phyloP scores from a whole-genome alignment of 2,797 vertebrate genomes.

The Sparidentex hasta region DNA sequence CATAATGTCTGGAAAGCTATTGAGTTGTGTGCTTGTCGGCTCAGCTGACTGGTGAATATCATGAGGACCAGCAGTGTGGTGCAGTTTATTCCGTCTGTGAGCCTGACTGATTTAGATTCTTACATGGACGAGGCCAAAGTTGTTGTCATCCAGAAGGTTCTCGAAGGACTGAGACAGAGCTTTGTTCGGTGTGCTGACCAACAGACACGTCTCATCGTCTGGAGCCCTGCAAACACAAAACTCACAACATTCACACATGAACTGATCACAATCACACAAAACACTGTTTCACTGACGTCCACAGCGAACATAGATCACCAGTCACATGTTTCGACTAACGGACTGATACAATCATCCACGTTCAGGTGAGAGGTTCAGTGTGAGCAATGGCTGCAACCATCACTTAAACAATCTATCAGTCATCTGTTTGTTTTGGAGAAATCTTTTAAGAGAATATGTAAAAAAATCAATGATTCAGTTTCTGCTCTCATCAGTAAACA shows the following conservation, averaged over 20 bases:
- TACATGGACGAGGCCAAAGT: conserved; percentile 91
- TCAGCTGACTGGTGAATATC: too few relatives aligned
- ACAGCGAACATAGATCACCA: neutral
- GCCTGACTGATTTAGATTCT: conserved; percentile 47
- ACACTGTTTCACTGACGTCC: neutral
- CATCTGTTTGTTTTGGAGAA: too few relatives aligned
- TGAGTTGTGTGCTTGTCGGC: too few relatives aligned
- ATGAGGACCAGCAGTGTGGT: too few relatives aligned
- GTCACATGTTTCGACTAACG: neutral
- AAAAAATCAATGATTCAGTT: too few relatives aligned
- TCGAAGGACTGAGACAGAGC: conserved; percentile 96
- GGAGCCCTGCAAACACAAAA: conserved; percentile 82
- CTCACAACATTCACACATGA: neutral
- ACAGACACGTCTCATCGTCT: conserved; percentile 86
- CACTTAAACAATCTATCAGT: neutral
- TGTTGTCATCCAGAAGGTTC: conserved; percentile 95
- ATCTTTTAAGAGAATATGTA: too few relatives aligned
- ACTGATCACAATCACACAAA: neutral
- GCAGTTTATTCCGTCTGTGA: too few relatives aligned
- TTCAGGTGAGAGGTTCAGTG: neutral
- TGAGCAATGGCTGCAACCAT: neutral
- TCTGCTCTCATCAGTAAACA: too few relatives aligned
- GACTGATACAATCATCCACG: neutral
- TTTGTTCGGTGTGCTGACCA: conserved; percentile 91
- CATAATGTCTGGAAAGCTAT: too few relatives aligned